Percentiles rank a stretch among this genome's conserved stretches.
Evolutionary conservation across 1,140 invertebrate genomes (phyloP).

Genomic region (Limonius californicus): DNA sequence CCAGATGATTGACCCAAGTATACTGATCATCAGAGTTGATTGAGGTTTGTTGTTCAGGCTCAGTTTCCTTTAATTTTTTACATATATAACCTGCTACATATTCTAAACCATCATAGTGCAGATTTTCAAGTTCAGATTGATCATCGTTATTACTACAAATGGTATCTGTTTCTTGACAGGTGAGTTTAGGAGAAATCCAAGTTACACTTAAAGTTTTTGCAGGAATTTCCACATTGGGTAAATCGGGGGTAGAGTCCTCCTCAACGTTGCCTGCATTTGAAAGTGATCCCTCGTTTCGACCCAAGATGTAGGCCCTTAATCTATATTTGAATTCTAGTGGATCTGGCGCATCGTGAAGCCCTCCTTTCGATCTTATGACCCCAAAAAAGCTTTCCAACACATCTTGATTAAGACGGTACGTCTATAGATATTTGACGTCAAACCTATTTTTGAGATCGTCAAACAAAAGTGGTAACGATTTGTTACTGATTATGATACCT

Average conservation of each 20-base stretch:
- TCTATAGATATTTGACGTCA: constrained; percentile 24
- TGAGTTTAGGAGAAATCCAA: too few species aligned
- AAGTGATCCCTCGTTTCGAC: constrained; percentile 2
- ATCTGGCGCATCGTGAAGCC: constrained; percentile 29
- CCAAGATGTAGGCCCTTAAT: constrained; percentile 26
- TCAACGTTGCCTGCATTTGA: background rate
- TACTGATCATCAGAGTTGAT: too few species aligned
- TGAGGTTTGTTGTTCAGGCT: too few species aligned
- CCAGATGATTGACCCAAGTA: too few species aligned
- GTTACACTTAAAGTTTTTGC: too few species aligned
- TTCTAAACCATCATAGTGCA: too few species aligned
- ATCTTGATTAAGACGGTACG: constrained; percentile 27
- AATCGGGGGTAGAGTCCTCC: background rate
- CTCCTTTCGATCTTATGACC: constrained; percentile 29
- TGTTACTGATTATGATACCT: constrained; percentile 16
- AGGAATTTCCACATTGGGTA: too few species aligned
- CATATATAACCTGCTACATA: too few species aligned
- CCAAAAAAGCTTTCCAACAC: constrained; percentile 33
- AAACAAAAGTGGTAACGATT: constrained; percentile 17
- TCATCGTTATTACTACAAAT: too few species aligned
- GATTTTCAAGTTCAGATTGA: too few species aligned
- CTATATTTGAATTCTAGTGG: constrained; percentile 26
- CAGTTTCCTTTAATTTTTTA: too few species aligned
- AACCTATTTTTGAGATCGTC: constrained; percentile 18
- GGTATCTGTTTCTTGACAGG: too few species aligned